These are phyloP conservation scores for Oryzaephilus surinamensis DNA, from an alignment of 1,140 invertebrate genomes.

Conservation along the genomic window DNA sequence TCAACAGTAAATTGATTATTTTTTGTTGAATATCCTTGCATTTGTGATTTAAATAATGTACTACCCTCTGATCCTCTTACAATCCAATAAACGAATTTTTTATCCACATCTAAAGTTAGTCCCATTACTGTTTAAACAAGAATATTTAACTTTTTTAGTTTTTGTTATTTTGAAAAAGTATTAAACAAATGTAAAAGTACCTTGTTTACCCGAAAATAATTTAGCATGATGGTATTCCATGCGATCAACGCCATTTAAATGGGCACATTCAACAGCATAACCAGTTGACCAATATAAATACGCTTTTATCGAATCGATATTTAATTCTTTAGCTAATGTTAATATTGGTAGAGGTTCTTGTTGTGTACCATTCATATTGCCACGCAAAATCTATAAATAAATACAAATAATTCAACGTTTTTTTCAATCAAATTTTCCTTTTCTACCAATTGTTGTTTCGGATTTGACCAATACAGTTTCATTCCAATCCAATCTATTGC, in stretches of 20 bases:
- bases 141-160: not conserved
- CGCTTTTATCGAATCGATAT: constrained; percentile 69
- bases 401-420: not conserved
- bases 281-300: constrained; percentile 83
- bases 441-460: constrained; percentile 65
- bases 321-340: constrained; percentile 66
- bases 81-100: constrained; percentile 67
- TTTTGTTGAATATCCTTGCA: constrained; percentile 40
- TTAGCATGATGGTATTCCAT: constrained; percentile 58
- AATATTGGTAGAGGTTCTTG: constrained; percentile 67
- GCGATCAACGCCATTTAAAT: constrained; percentile 66
- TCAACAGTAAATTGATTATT: constrained; percentile 14
- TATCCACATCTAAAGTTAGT: constrained; percentile 65
- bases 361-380: constrained; percentile 53
- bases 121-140: constrained; percentile 59
- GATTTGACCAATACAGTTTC: constrained; percentile 83
- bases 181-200: constrained; percentile 33
- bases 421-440: not conserved
- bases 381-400: constrained; percentile 48
- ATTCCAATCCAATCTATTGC: constrained; percentile 82
- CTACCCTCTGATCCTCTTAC: constrained; percentile 65
- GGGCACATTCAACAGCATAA: constrained; percentile 65
- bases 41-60: constrained; percentile 54
- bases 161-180: not conserved
- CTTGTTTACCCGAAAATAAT: constrained; percentile 67